Conservation (phyloP, 2,888 invertebrate genomes). For the Lepeophtheirus nordmannii region DNA sequence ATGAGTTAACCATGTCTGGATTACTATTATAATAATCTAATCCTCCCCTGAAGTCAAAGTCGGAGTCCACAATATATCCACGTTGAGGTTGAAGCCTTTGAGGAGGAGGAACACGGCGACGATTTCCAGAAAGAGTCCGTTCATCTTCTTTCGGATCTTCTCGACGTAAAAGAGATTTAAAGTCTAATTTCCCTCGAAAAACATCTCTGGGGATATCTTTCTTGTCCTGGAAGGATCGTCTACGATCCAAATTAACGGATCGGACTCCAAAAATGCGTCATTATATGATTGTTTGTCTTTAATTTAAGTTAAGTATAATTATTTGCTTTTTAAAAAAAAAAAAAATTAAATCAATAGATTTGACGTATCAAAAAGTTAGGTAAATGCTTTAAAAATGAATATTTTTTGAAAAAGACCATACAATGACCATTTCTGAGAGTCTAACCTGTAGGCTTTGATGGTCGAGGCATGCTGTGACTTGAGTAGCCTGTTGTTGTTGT, state of each 20-base stretch:
- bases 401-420: background rate
- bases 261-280: slow-evolving; percentile 4
- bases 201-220: background rate
- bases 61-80: background rate
- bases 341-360: background rate
- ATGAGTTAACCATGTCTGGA: slow-evolving; percentile 3
- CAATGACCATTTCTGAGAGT: background rate
- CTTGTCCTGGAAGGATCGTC: slow-evolving; percentile 12
- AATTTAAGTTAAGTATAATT: background rate
- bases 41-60: slow-evolving; percentile 4
- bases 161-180: slow-evolving; percentile 15
- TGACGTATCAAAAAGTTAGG: background rate
- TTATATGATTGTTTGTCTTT: background rate
- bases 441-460: background rate
- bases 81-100: background rate
- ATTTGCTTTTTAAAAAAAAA: background rate
- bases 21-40: background rate
- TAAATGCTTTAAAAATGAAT: background rate
- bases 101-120: background rate
- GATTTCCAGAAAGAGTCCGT: background rate
- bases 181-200: slow-evolving; percentile 7
- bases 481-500: background rate
- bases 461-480: background rate
- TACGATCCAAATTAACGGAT: slow-evolving; percentile 8
- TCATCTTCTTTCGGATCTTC: slow-evolving; percentile 22